A percentile compares a stretch with the other conserved stretches of the same genome.
Conservation (phyloP, 1,140 invertebrate species). For the Calosoma granatense region DNA sequence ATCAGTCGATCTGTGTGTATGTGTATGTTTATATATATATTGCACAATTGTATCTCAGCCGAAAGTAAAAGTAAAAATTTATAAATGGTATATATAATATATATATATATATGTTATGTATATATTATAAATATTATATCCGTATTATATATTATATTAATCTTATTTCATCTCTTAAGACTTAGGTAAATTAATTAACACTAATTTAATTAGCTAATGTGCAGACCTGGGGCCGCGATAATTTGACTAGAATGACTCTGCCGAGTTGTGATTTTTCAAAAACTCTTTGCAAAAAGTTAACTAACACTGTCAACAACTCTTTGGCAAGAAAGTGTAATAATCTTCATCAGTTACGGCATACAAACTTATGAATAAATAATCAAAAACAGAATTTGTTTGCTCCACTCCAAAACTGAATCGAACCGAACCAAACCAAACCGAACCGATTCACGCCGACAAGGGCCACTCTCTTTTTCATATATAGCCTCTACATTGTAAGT, state of each 20-base stretch:
- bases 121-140: slow-evolving; percentile 30
- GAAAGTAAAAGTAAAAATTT: slow-evolving; percentile 23
- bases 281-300: slow-evolving; percentile 27
- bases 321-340: not conserved
- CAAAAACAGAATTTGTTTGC: not conserved
- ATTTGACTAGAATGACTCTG: slow-evolving; percentile 36
- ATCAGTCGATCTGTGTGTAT: slow-evolving; percentile 28
- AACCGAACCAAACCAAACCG: no score
- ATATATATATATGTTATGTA: slow-evolving; percentile 25
- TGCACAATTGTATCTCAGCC: slow-evolving; percentile 31
- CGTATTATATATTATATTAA: slow-evolving; percentile 29
- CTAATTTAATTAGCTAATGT: slow-evolving; percentile 23
- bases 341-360: not conserved
- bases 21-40: slow-evolving; percentile 20
- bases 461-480: not conserved
- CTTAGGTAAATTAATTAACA: slow-evolving; percentile 27
- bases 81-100: slow-evolving; percentile 19
- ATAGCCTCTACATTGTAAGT: not conserved
- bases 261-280: slow-evolving; percentile 17
- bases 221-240: slow-evolving; percentile 21
- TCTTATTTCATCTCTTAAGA: slow-evolving; percentile 32
- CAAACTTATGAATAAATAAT: not conserved
- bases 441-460: not conserved
- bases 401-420: no score
- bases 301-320: slow-evolving; percentile 32